A percentile compares a stretch with the other conserved stretches of the same genome.
These are phyloP conservation scores for Neodiprion lecontei DNA, from an alignment of 1,140 invertebrate species.

Conservation along the genomic window DNA sequence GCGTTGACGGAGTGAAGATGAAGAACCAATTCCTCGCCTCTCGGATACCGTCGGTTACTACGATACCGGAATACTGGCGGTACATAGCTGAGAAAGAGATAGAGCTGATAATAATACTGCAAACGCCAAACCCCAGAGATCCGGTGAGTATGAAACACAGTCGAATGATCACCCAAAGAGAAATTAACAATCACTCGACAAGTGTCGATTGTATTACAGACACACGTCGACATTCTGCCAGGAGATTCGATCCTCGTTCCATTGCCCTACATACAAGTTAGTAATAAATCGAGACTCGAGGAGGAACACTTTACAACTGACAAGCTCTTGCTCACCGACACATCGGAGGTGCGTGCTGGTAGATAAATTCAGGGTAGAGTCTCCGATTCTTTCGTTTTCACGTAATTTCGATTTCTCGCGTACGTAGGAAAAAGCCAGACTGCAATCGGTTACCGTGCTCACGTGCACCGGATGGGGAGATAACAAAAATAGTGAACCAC, in stretches of 20 bases:
- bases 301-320: constrained; percentile 29
- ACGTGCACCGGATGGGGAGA: constrained; percentile 35
- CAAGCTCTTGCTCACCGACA: constrained; percentile 31
- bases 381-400: constrained; percentile 27
- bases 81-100: constrained; percentile 79
- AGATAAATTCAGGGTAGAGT: no score
- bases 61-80: constrained; percentile 91
- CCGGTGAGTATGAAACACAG: constrained; percentile 24
- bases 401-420: no score
- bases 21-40: constrained; percentile 84
- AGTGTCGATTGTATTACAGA: constrained; percentile 22
- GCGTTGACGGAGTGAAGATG: constrained; percentile 50
- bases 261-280: constrained; percentile 35
- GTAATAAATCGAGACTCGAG: not conserved
- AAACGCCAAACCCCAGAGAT: constrained; percentile 36
- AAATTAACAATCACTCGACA: no score
- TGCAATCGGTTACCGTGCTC: constrained; percentile 33
- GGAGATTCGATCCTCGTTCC: constrained; percentile 32
- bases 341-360: no score
- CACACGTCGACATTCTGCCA: constrained; percentile 34
- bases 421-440: no score
- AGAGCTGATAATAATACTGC: constrained; percentile 69
- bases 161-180: no score
- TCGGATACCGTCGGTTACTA: constrained; percentile 87
- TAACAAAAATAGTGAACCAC: constrained; percentile 29